Conservation (phyloP, 2,888 invertebrate genomes). For the Drosophila antonietae region DNA sequence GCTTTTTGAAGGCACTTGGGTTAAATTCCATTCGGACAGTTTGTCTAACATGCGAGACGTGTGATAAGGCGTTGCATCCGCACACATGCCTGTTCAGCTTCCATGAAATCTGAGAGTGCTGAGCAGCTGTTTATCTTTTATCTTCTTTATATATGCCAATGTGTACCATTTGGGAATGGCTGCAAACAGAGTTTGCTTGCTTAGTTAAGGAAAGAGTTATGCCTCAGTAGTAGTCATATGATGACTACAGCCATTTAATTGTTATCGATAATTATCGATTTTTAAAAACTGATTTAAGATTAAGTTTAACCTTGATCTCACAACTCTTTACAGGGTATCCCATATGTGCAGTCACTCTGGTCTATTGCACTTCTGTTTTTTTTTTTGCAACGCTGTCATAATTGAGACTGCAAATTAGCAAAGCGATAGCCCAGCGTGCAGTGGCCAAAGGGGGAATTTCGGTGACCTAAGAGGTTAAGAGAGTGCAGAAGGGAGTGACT, state of each 20-base stretch:
- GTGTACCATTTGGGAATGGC: not conserved
- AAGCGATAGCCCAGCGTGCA: conserved; percentile 24
- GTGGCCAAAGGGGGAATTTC: conserved; percentile 17
- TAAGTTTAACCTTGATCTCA: not conserved
- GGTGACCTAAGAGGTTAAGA: conserved; percentile 18
- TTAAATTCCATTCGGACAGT: conserved; percentile 3
- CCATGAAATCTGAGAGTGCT: conserved; percentile 21
- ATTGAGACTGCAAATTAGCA: conserved; percentile 61
- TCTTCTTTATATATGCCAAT: not conserved
- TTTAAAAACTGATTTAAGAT: no score
- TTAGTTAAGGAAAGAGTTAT: not conserved
- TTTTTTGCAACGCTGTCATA: conserved; percentile 50
- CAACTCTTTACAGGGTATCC: not conserved
- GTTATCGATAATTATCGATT: not conserved
- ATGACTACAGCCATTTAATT: no score
- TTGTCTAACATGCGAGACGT: conserved; percentile 13
- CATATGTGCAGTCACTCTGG: not conserved
- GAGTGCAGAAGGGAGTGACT: not conserved
- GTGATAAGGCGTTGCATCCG: conserved; percentile 19
- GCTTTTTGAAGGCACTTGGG: conserved; percentile 4
- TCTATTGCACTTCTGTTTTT: not conserved
- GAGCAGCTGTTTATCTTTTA: conserved; percentile 22
- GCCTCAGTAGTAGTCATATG: not conserved
- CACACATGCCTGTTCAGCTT: conserved; percentile 5
- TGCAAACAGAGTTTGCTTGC: not conserved